Base-by-base conservation (phyloP, 1,140 invertebrate species). In the Musca vetustissima region DNA sequence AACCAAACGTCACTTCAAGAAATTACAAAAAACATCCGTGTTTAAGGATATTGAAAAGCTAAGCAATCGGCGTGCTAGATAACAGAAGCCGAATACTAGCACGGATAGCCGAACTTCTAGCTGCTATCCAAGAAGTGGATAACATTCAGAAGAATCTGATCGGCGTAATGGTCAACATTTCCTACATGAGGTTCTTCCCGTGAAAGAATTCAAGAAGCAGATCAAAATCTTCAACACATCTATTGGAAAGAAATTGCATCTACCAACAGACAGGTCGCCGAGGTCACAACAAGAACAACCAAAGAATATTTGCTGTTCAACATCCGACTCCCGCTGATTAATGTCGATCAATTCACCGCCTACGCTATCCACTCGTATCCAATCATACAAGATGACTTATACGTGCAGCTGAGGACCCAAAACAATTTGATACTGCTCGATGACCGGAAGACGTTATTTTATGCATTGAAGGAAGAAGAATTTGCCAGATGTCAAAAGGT, bases 141-240 rank as follows among this genome's bases (percentile, higher is more conserved):
- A 19, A 14, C 11, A 43, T 22, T 13, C 57, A 36, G 24, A 22
- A 17, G 6, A 21, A 64, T n/a, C 1, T 47, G 8, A 53, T 25
- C 13, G 13, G 25, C 3, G 32, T 15, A 4, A 14, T 64, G 19
- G 48, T 50, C 19, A 64, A 57, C 21, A 25, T 28, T 57, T 57
- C 28, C 17, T 69, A 14, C 49, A 69, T 32, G 52, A 17, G 14
- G 14, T 69, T 4, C 48, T 69, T 8, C 61, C 68, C 7, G 25
- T 69, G 11, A 36, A 64, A 15, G 22, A 25, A 13, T 69, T 69
- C 43, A 25, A 69, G 50, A 11, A 47, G 8, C 22, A 69, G n/a
- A 69, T 69, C 15, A 6, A 69, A 24, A 22, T 52, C 25, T 50
- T 69, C 36, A 7, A 15, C 25, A 14, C 19, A 15, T 6, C 36